Base-by-base conservation (phyloP, 2,888 invertebrate species). In the Steinernema carpocapsae region DNA sequence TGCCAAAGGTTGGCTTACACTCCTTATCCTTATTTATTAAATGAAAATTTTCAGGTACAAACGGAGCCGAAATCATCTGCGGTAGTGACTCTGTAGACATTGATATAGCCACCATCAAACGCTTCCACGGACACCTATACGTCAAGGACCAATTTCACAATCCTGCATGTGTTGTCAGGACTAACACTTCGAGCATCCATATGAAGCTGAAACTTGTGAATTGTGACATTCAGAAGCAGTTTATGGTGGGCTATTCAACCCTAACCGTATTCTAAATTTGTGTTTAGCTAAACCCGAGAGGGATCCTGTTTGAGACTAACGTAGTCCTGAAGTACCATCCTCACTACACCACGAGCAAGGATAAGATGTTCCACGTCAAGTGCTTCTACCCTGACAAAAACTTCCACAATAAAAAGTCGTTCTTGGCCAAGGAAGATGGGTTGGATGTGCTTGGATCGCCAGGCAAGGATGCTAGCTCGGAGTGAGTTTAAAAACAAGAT, bases 351-450 rank as follows among this genome's bases (percentile, higher is more conserved):
- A 82, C 83, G 10, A 26, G 71, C 12, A 26, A 43, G 10, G 83
- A 83, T 72, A 74, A 77, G 37, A 43, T 46, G 14, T 84, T 83
- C 72, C 37, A 64, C 59, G 74, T 82, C 10, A 76, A 77, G 29
- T 85, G 83, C 72, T 83, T 85, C 73, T 82, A 82, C 56, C 83
- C 77, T 17, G 82, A 84, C 70, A 75, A 75, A 19, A 74, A 73
- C 0, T 24, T n/a, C 46, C 51, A 26, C 2, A 64, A 10, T 45
- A 51, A 70, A 37, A 74, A 78, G 77, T 19, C 48, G 6, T 19
- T 45, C 14, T 32, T 46, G 45, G 43, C 24, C 3, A 45, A 2
- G 24, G 45, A 43, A 72, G 29, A 46, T 4, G 7, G 48, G 3
- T 7, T 46, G 10, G 24, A 22, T 6, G 71, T 24, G 6, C 14